Conservation (phyloP, 2,888 invertebrate species). For the Zonitis immaculata region DNA sequence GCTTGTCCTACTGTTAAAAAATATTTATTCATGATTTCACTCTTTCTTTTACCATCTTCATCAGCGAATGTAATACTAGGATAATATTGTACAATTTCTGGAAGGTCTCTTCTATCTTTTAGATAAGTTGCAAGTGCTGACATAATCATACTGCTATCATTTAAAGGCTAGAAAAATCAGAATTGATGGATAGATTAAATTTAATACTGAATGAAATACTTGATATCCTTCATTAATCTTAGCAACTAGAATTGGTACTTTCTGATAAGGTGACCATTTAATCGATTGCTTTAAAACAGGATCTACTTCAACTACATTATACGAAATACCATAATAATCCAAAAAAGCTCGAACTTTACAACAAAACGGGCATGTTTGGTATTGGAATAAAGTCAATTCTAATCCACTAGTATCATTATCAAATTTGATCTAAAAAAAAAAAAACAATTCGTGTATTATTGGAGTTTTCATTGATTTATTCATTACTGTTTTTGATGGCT, state of each 20-base stretch:
- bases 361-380: slow-evolving; percentile 96
- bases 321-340: slow-evolving; percentile 89
- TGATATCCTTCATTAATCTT: slow-evolving; percentile 69
- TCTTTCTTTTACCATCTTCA: slow-evolving; percentile 61
- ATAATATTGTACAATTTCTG: slow-evolving; percentile 71
- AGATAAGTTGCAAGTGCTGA: slow-evolving; percentile 80
- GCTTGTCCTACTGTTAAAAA: slow-evolving; percentile 73
- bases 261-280: slow-evolving; percentile 90
- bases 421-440: slow-evolving; percentile 56
- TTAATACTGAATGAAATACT: slow-evolving; percentile 42
- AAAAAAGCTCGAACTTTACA: slow-evolving; percentile 89
- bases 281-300: slow-evolving; percentile 88
- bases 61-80: slow-evolving; percentile 66
- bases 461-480: too few species aligned
- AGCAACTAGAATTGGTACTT: slow-evolving; percentile 87
- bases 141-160: slow-evolving; percentile 92
- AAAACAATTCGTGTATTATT: too few species aligned
- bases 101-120: slow-evolving; percentile 57
- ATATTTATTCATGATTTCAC: slow-evolving; percentile 82
- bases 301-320: slow-evolving; percentile 96
- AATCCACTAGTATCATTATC: slow-evolving; percentile 63
- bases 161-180: slow-evolving; percentile 63
- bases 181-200: neutral
- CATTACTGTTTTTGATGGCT: slow-evolving; percentile 51
- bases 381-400: slow-evolving; percentile 88